Conservation (phyloP, 2,888 invertebrate species). For the Cheilosia scutellata region DNA sequence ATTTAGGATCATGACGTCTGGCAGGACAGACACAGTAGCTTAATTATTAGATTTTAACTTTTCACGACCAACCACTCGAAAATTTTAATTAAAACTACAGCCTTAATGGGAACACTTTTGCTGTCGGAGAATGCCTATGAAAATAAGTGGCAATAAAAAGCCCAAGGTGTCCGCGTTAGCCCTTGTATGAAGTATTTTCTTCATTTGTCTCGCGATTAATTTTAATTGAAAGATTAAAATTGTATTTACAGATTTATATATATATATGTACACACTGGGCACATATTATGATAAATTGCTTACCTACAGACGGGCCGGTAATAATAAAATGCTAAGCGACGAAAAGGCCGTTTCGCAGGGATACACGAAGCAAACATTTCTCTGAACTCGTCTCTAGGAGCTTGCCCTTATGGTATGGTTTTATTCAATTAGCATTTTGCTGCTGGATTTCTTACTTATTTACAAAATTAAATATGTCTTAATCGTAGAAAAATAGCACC, state of each 20-base stretch:
- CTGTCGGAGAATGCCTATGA: neutral
- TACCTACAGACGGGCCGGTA: too few relatives aligned
- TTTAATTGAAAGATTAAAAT: neutral
- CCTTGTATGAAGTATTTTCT: neutral
- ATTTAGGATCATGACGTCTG: slow-evolving; percentile 37
- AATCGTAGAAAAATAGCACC: too few relatives aligned
- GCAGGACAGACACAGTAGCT: slow-evolving; percentile 28
- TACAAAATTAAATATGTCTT: too few relatives aligned
- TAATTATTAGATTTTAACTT: slow-evolving; percentile 40
- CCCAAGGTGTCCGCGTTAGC: neutral
- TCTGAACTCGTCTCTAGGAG: too few relatives aligned
- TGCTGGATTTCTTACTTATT: too few relatives aligned
- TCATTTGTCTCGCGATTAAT: neutral
- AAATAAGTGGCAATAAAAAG: neutral
- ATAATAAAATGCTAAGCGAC: too few relatives aligned
- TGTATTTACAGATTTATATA: neutral
- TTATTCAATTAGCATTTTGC: too few relatives aligned
- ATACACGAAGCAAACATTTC: too few relatives aligned
- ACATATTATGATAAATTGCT: too few relatives aligned
- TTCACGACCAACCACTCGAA: slow-evolving; percentile 10
- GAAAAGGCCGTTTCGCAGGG: too few relatives aligned
- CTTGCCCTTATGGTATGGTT: too few relatives aligned
- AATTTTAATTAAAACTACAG: slow-evolving; percentile 2
- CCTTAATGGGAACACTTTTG: neutral
- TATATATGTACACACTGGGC: too few relatives aligned